Percentiles rank a stretch among this genome's conserved stretches.
Evolutionary conservation across 1,140 invertebrate species (phyloP).

Genomic region (Ips typographus): DNA sequence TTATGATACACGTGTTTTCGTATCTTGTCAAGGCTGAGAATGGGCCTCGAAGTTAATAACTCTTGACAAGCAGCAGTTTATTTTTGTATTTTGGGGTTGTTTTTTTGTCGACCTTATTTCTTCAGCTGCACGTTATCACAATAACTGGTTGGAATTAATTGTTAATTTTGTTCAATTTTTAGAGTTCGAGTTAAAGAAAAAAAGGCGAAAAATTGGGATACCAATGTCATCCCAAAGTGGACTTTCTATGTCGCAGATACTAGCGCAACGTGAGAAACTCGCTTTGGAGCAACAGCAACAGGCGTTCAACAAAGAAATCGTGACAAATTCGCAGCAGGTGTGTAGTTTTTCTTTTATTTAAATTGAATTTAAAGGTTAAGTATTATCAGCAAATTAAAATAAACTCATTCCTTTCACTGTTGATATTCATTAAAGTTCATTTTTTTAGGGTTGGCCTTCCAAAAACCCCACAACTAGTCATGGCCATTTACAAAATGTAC

Average conservation of each 20-base stretch:
- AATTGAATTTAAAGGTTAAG: not conserved
- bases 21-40: conserved; percentile 6
- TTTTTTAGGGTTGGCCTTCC: conserved; percentile 40
- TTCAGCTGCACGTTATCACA: too few species aligned
- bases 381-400: not conserved
- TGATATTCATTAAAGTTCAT: conserved; percentile 6
- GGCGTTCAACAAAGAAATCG: conserved; percentile 51
- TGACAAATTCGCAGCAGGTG: conserved; percentile 40
- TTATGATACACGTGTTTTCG: conserved; percentile 18
- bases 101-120: too few species aligned
- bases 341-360: conserved; percentile 8
- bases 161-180: conserved; percentile 21
- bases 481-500: conserved; percentile 40
- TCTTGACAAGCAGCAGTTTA: not conserved
- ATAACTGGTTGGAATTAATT: not conserved
- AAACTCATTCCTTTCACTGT: not conserved
- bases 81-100: too few species aligned
- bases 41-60: not conserved
- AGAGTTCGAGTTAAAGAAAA: conserved; percentile 63
- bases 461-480: conserved; percentile 36
- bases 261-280: conserved; percentile 63
- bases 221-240: conserved; percentile 56
- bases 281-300: conserved; percentile 50
- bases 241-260: conserved; percentile 65
- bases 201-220: conserved; percentile 64